These are phyloP conservation scores for Tupaia tana DNA, from an alignment of 2,113 vertebrate genomes.

Conservation along the genomic window DNA sequence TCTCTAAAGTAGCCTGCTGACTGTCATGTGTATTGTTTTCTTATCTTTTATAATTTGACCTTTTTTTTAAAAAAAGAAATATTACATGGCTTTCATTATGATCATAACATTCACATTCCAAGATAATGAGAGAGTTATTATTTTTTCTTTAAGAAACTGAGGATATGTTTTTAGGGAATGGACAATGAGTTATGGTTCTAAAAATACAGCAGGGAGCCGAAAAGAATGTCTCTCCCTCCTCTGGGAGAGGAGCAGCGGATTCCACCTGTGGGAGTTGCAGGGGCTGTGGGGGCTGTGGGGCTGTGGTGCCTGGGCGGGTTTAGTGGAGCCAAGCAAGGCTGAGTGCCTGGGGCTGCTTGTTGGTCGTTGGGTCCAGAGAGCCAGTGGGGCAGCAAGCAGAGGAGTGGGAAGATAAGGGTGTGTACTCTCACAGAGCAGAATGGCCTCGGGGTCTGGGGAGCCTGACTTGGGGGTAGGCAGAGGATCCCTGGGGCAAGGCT, in stretches of 20 bases:
- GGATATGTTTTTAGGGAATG: background rate
- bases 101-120: background rate
- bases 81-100: background rate
- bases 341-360: background rate
- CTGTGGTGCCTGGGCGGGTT: background rate
- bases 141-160: background rate
- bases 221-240: background rate
- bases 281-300: background rate
- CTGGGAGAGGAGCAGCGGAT: background rate
- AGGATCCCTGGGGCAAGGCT: background rate
- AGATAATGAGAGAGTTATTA: conserved; percentile 15
- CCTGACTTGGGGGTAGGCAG: background rate
- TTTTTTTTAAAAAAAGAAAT: background rate
- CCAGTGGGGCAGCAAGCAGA: background rate
- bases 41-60: background rate
- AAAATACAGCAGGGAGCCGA: background rate
- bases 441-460: background rate
- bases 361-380: background rate
- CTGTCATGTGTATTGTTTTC: background rate
- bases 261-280: background rate
- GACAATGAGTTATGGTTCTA: background rate
- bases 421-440: background rate
- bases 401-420: background rate
- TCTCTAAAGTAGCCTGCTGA: background rate
- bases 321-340: background rate